Percentiles rank a stretch among this genome's conserved stretches.
Conservation (phyloP, 53 echinoderm and acorn worm genomes). For the Temnopleurus reevesii region DNA sequence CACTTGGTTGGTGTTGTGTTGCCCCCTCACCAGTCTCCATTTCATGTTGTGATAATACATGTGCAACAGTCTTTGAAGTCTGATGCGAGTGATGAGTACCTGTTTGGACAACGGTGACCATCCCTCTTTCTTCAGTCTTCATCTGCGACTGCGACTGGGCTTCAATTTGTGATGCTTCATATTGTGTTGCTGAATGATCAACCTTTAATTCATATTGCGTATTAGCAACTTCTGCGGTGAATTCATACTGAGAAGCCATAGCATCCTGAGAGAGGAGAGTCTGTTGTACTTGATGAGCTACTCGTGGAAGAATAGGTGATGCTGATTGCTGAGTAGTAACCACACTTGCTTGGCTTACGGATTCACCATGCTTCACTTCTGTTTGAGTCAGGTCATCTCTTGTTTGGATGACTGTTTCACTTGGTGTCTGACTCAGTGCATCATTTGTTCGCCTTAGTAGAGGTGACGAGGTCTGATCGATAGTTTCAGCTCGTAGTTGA, state of each 20-base stretch:
- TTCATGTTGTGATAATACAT: slow-evolving; percentile 21
- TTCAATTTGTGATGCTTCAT: not conserved
- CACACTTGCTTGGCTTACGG: not conserved
- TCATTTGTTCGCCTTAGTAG: not conserved
- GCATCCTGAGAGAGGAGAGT: not conserved
- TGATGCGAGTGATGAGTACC: not conserved
- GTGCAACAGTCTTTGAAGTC: not conserved
- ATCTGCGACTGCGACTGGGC: not conserved
- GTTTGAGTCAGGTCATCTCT: not conserved
- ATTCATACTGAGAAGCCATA: not conserved
- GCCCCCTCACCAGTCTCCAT: not conserved
- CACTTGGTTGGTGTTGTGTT: not conserved
- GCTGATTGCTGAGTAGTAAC: not conserved
- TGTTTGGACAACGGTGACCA: not conserved
- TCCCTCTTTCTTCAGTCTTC: not conserved
- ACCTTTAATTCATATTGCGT: slow-evolving; percentile 16
- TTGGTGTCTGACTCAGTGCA: not conserved
- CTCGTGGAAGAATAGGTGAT: slow-evolving; percentile 1
- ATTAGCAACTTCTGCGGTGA: not conserved
- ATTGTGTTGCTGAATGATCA: slow-evolving; percentile 3
- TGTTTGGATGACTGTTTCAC: not conserved
- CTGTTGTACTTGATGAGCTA: not conserved
- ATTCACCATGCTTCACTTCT: not conserved
- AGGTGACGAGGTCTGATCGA: slow-evolving; percentile 2
- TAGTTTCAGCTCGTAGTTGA: not conserved